Percentiles rank a stretch among this genome's conserved stretches.
Conservation (phyloP, 2,888 invertebrate genomes). For the Anthophora plumipes region DNA sequence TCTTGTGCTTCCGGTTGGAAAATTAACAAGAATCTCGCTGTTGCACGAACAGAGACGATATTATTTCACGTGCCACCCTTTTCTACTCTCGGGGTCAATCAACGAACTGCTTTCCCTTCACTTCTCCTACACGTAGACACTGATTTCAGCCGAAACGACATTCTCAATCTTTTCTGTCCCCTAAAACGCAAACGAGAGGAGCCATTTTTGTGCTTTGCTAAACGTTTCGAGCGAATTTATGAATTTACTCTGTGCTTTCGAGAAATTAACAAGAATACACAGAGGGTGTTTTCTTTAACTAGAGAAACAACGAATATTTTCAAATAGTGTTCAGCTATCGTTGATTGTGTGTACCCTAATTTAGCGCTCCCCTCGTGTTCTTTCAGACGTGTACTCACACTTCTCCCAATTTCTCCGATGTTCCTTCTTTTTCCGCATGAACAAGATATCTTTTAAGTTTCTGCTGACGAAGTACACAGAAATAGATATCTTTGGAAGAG, state of each 20-base stretch:
- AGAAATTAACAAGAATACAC: slow-evolving; percentile 52
- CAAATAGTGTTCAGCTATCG: too few species aligned
- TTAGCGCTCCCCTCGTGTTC: too few species aligned
- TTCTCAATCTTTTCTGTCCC: neutral
- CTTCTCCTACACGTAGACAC: neutral
- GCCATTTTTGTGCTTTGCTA: neutral
- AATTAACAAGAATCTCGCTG: slow-evolving; percentile 64
- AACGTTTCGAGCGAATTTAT: neutral
- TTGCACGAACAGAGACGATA: slow-evolving; percentile 58
- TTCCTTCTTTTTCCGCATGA: too few species aligned
- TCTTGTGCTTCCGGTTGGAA: slow-evolving; percentile 62
- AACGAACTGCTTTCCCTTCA: slow-evolving; percentile 39
- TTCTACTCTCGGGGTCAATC: slow-evolving; percentile 65
- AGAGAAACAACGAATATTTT: too few species aligned
- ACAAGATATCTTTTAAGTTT: too few species aligned
- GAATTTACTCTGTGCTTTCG: slow-evolving; percentile 17
- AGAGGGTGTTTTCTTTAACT: too few species aligned
- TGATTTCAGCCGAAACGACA: neutral
- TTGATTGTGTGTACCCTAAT: too few species aligned
- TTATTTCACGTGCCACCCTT: slow-evolving; percentile 67
- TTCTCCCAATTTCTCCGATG: too few species aligned
- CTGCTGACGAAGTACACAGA: too few species aligned
- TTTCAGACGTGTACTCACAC: too few species aligned
- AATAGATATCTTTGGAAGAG: too few species aligned
- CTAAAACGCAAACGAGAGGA: too few species aligned